A percentile compares a stretch with the other conserved stretches of the same genome.
phyloP scores from a whole-genome alignment of 2,888 invertebrate genomes.

The Chydorus sphaericus region DNA sequence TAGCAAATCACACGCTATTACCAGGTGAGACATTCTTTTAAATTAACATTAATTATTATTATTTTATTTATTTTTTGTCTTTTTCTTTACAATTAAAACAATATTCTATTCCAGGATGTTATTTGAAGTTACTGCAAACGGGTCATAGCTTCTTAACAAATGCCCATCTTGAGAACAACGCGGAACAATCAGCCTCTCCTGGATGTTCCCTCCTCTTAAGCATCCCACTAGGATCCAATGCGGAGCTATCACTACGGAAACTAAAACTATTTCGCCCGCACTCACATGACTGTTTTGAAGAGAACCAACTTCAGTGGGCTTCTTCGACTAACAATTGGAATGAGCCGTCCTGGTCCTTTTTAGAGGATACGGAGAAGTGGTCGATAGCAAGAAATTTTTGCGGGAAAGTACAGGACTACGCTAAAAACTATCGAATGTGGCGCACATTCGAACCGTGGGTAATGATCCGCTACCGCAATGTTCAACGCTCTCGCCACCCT shows the following conservation, averaged over 20 bases:
- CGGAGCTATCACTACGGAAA: not conserved
- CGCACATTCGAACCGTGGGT: not conserved
- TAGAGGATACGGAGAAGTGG: not conserved
- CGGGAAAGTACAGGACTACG: constrained; percentile 8
- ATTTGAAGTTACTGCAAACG: not conserved
- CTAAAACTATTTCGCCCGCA: not conserved
- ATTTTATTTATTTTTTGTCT: too few relatives aligned
- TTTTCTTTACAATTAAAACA: not conserved
- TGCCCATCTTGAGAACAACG: not conserved
- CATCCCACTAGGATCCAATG: not conserved
- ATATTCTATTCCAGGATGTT: not conserved
- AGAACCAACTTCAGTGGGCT: not conserved
- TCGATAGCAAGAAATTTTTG: not conserved
- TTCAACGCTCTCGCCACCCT: not conserved
- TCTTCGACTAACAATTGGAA: not conserved
- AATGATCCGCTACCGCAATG: not conserved
- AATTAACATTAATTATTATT: too few relatives aligned
- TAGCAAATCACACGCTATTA: not conserved
- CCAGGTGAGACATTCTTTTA: not conserved
- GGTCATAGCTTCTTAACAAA: not conserved
- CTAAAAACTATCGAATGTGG: constrained; percentile 1
- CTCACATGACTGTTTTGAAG: not conserved
- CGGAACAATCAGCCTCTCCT: not conserved
- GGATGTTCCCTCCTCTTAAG: not conserved
- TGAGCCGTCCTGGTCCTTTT: not conserved